Evolutionary conservation across 1,140 invertebrate genomes (phyloP).

Genomic region (Tetranychus urticae): DNA sequence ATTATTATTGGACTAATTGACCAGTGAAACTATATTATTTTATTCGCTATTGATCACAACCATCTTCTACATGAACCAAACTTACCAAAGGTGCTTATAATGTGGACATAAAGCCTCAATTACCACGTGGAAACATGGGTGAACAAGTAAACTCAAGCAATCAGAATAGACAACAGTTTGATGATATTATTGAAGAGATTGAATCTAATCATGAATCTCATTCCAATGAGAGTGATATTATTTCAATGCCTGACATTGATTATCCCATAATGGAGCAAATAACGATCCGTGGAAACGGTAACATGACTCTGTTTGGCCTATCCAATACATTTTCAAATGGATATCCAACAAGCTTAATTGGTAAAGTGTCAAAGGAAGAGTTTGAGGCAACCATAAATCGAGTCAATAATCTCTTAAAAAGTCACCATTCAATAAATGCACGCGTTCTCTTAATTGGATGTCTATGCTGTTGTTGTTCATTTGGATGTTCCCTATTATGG

Average conservation of each 20-base stretch:
- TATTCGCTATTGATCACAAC: too few relatives aligned
- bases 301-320: constrained; percentile 11
- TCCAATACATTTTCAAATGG: constrained; percentile 5
- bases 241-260: neutral
- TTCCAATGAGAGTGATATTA: neutral
- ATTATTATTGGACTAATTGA: too few relatives aligned
- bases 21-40: too few relatives aligned
- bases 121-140: too few relatives aligned
- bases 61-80: too few relatives aligned
- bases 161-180: neutral
- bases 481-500: constrained; percentile 11
- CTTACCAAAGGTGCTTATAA: too few relatives aligned
- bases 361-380: constrained; percentile 9
- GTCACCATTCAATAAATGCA: constrained; percentile 9
- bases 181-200: constrained; percentile 6
- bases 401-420: constrained; percentile 6
- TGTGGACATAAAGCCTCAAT: too few relatives aligned
- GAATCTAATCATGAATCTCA: neutral
- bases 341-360: constrained; percentile 9
- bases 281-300: constrained; percentile 10
- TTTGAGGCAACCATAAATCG: constrained; percentile 6
- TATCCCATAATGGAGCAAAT: constrained; percentile 7
- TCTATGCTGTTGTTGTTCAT: constrained; percentile 11
- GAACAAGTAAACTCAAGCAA: too few relatives aligned
- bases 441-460: constrained; percentile 10